Conservation (phyloP, 92 coral and sea anemone species). For the Epizoanthus fatuus region DNA sequence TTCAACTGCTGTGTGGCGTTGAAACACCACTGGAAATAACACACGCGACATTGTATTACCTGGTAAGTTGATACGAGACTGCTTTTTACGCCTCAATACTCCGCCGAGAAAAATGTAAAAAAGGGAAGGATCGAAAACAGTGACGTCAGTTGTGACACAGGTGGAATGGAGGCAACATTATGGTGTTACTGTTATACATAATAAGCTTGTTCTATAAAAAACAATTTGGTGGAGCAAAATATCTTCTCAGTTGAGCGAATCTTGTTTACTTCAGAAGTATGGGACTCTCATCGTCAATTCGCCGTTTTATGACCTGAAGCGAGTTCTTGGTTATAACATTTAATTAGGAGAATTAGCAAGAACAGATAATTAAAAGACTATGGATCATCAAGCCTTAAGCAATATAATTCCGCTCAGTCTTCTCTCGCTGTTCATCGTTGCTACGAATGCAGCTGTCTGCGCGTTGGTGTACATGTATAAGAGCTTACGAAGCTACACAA, state of each 20-base stretch:
- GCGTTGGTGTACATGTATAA: conserved; percentile 73
- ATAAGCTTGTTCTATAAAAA: too few species aligned
- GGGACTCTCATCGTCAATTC: not conserved
- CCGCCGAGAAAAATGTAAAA: too few species aligned
- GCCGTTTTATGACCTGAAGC: not conserved
- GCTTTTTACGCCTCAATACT: too few species aligned
- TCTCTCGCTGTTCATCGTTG: conserved; percentile 65
- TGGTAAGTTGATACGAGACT: too few species aligned
- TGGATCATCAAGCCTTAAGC: conserved; percentile 14
- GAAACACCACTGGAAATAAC: too few species aligned
- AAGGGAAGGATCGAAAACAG: too few species aligned
- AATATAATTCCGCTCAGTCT: conserved; percentile 58
- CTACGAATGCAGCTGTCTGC: conserved; percentile 78
- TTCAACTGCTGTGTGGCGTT: too few species aligned
- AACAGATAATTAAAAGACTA: not conserved
- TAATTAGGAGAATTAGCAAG: not conserved
- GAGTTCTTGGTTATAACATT: too few species aligned
- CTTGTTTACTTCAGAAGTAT: not conserved
- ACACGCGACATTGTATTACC: too few species aligned
- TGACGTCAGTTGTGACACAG: too few species aligned
- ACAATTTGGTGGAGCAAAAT: not conserved
- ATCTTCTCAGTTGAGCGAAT: not conserved
- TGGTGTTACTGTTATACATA: too few species aligned
- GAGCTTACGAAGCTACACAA: conserved; percentile 73
- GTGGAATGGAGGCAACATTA: too few species aligned